A percentile compares a stretch with the other conserved stretches of the same genome.
Conservation (phyloP, 2,797 vertebrate species). For the Takifugu rubripes region DNA sequence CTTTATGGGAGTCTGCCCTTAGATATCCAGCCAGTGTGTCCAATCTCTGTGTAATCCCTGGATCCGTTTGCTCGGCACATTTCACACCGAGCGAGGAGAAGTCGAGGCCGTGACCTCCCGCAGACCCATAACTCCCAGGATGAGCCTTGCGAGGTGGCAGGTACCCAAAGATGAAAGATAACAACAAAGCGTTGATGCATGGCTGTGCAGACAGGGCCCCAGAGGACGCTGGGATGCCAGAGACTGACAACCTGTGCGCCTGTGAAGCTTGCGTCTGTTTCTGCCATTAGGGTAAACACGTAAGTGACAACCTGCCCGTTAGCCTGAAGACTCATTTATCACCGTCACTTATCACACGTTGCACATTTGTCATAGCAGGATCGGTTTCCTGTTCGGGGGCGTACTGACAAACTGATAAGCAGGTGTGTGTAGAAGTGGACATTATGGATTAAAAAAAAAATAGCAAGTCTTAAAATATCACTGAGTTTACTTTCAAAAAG, state of each 20-base stretch:
- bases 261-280: constrained; percentile 82
- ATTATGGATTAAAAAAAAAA: constrained; percentile 9
- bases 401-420: constrained; percentile 21
- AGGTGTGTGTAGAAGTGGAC: constrained; percentile 14
- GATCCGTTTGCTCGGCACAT: constrained; percentile 86
- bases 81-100: constrained; percentile 81
- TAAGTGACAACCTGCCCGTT: constrained; percentile 40
- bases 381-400: constrained; percentile 21
- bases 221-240: constrained; percentile 79
- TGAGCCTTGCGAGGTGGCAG: constrained; percentile 77
- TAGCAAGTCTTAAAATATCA: background rate
- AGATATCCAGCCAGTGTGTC: constrained; percentile 66
- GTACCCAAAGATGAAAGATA: constrained; percentile 84
- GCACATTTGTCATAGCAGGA: constrained; percentile 34
- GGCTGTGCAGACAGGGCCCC: constrained; percentile 58
- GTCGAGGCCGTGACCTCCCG: constrained; percentile 74
- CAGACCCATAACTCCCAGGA: constrained; percentile 82
- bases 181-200: constrained; percentile 80
- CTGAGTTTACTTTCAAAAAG: constrained; percentile 1
- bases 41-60: constrained; percentile 69
- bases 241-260: constrained; percentile 70
- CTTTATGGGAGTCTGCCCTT: constrained; percentile 47
- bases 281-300: constrained; percentile 77
- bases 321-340: constrained; percentile 63
- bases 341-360: constrained; percentile 42